Percentiles rank a stretch among this genome's conserved stretches.
Conservation (phyloP, 1,140 invertebrate species). For the Trypoxylus dichotomus region DNA sequence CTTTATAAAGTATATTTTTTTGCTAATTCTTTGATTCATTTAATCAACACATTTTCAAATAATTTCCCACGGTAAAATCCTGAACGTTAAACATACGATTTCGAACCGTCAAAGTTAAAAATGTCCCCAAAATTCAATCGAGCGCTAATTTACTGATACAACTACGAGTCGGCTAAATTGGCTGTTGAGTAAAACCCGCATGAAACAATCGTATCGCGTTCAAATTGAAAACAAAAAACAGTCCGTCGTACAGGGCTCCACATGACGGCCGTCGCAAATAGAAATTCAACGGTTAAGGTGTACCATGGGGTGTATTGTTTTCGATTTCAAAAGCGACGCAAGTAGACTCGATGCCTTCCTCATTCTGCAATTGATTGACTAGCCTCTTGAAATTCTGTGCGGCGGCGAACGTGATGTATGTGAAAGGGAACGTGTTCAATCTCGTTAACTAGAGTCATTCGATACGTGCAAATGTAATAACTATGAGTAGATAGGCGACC, state of each 20-base stretch:
- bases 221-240: background rate
- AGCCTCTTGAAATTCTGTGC: background rate
- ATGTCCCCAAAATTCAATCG: background rate
- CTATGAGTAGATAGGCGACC: no score
- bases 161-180: background rate
- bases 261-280: background rate
- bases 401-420: background rate
- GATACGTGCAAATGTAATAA: no score
- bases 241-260: background rate
- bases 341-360: no score
- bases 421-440: background rate
- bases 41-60: no score
- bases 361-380: background rate
- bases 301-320: background rate
- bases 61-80: no score
- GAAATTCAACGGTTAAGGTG: background rate
- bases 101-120: no score
- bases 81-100: no score
- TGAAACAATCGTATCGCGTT: background rate
- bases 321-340: background rate
- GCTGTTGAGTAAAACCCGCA: background rate
- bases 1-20: no score
- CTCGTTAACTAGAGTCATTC: background rate
- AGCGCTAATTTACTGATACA: background rate
- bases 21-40: no score